Percentiles rank a stretch among this genome's conserved stretches.
Evolutionary conservation across 2,113 vertebrate genomes (phyloP).

Genomic region (Syrmaticus mikado): DNA sequence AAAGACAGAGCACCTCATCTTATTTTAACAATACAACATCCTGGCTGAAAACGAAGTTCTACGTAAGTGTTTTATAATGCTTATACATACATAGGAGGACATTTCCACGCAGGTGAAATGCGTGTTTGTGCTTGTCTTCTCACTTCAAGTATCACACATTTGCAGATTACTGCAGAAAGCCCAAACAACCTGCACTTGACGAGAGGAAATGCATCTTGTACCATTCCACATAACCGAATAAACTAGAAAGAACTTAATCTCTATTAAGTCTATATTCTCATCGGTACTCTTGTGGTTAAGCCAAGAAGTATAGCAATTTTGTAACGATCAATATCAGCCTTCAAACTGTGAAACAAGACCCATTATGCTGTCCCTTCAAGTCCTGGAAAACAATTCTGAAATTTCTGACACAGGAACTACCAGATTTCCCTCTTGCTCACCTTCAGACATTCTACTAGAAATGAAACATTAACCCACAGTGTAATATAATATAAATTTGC

Average conservation of each 20-base stretch:
- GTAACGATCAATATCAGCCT: not conserved
- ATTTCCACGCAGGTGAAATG: not conserved
- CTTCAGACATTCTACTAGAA: not conserved
- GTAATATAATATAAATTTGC: not conserved
- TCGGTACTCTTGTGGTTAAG: not conserved
- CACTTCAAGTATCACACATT: not conserved
- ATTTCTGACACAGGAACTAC: not conserved
- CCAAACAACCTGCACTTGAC: not conserved
- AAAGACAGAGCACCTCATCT: not conserved
- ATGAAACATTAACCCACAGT: not conserved
- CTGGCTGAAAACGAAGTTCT: not conserved
- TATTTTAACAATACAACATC: not conserved
- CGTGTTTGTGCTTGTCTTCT: not conserved
- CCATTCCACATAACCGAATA: not conserved
- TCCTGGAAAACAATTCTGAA: not conserved
- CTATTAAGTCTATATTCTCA: not conserved
- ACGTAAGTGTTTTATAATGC: fast-evolving
- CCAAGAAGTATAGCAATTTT: not conserved
- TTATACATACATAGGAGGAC: not conserved
- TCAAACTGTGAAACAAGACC: not conserved
- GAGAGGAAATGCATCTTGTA: not conserved
- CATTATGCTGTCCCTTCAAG: not conserved
- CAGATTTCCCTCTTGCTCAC: not conserved
- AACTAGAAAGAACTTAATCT: not conserved
- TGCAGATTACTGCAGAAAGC: not conserved